Conservation (phyloP, 2,888 invertebrate species). For the Gnatocerus cornutus region DNA sequence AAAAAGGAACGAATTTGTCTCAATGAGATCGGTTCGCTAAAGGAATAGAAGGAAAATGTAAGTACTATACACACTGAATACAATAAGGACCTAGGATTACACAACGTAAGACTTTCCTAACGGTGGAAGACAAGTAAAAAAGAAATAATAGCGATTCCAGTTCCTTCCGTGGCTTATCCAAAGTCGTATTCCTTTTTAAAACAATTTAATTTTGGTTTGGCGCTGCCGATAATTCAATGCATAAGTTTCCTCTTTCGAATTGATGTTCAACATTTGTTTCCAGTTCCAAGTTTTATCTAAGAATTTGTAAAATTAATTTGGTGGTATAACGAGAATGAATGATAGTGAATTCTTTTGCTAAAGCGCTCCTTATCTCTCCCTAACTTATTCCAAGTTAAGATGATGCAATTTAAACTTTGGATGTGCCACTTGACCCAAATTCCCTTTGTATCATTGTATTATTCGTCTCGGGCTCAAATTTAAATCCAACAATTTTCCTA, state of each 20-base stretch:
- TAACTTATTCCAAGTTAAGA: slow-evolving; percentile 63
- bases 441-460: slow-evolving; percentile 59
- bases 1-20: too few relatives aligned
- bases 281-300: slow-evolving; percentile 58
- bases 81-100: neutral
- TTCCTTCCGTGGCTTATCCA: neutral
- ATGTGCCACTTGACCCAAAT: slow-evolving; percentile 63
- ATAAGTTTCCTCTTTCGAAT: slow-evolving; percentile 47
- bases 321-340: slow-evolving; percentile 60
- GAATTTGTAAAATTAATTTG: slow-evolving; percentile 62
- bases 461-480: slow-evolving; percentile 55
- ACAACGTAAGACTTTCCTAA: neutral
- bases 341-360: slow-evolving; percentile 60
- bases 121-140: neutral
- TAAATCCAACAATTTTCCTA: slow-evolving; percentile 56
- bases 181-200: neutral
- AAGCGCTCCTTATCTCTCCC: slow-evolving; percentile 59
- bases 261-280: slow-evolving; percentile 59
- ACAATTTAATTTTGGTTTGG: slow-evolving; percentile 36
- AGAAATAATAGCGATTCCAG: neutral
- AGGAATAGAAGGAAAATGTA: neutral
- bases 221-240: slow-evolving; percentile 34
- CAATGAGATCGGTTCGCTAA: too few relatives aligned
- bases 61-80: neutral
- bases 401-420: slow-evolving; percentile 65